Percentiles rank a stretch among this genome's conserved stretches.
These are phyloP conservation scores for Silurus asotus DNA, from an alignment of 2,113 vertebrate genomes.

Conservation along the genomic window DNA sequence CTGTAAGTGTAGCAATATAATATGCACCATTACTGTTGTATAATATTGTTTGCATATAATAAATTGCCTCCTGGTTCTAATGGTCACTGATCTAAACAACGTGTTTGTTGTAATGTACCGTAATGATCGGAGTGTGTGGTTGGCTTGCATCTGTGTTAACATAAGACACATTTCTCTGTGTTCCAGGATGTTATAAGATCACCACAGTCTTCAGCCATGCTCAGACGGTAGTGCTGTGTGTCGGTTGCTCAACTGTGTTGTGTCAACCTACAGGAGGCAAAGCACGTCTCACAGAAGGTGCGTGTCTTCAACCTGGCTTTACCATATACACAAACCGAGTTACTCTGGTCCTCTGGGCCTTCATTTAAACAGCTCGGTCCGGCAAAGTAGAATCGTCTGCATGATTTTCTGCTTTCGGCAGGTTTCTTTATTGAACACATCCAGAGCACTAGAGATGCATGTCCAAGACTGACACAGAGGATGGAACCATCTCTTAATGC, in stretches of 20 bases:
- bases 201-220: slow-evolving; percentile 82
- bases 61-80: no score
- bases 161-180: neutral
- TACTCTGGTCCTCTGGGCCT: neutral
- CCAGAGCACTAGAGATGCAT: neutral
- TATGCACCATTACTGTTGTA: no score
- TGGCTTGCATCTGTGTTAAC: neutral
- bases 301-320: slow-evolving; percentile 27
- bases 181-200: slow-evolving; percentile 80
- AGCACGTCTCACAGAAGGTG: slow-evolving; percentile 81
- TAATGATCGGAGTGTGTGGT: neutral
- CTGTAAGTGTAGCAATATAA: no score
- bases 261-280: slow-evolving; percentile 82
- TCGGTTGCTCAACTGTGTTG: slow-evolving; percentile 78
- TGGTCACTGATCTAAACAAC: no score
- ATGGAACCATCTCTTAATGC: neutral
- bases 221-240: slow-evolving; percentile 80
- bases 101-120: neutral
- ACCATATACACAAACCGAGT: neutral
- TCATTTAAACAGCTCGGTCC: neutral
- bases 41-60: no score
- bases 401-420: neutral
- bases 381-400: no score
- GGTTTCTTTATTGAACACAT: neutral
- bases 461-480: no score